These are phyloP conservation scores for Auanema sp. DNA, from an alignment of 2,888 invertebrate genomes.

Conservation along the genomic window DNA sequence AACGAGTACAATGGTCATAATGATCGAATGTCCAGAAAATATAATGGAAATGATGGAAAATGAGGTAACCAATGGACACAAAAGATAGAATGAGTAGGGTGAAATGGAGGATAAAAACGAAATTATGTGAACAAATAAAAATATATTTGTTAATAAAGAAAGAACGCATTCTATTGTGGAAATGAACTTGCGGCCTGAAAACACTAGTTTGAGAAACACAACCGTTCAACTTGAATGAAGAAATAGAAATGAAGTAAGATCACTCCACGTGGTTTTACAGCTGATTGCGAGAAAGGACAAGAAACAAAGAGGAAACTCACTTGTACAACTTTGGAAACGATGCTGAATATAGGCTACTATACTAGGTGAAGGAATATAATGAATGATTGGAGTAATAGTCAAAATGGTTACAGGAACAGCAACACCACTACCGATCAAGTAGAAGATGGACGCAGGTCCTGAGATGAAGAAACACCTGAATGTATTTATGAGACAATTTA, in stretches of 20 bases:
- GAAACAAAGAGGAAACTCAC: conserved; percentile 25
- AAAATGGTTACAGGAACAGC: conserved; percentile 32
- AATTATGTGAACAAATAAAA: conserved; percentile 16
- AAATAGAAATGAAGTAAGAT: too few relatives aligned
- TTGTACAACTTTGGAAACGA: conserved; percentile 32
- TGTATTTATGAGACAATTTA: background rate
- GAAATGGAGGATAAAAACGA: conserved; percentile 31
- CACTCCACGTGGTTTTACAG: too few relatives aligned
- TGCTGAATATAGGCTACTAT: conserved; percentile 40
- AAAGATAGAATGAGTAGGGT: conserved; percentile 24
- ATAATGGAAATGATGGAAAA: conserved; percentile 37
- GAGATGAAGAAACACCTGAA: conserved; percentile 28
- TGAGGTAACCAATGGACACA: conserved; percentile 28
- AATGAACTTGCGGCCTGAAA: conserved; percentile 6
- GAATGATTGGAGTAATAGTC: conserved; percentile 41
- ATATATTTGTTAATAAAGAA: conserved; percentile 11
- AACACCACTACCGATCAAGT: conserved; percentile 32
- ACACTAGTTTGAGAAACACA: too few relatives aligned
- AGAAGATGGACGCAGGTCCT: conserved; percentile 31
- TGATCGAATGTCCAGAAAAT: conserved; percentile 39
- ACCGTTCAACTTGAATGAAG: conserved; percentile 3
- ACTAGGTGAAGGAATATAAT: conserved; percentile 46
- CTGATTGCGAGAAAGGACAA: too few relatives aligned
- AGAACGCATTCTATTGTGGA: conserved; percentile 18
- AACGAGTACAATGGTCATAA: conserved; percentile 32